Evolutionary conservation across 2,888 invertebrate genomes (phyloP), one percentile per base, ranked within the genome.

Genomic region (Sminthurides aquaticus): DNA sequence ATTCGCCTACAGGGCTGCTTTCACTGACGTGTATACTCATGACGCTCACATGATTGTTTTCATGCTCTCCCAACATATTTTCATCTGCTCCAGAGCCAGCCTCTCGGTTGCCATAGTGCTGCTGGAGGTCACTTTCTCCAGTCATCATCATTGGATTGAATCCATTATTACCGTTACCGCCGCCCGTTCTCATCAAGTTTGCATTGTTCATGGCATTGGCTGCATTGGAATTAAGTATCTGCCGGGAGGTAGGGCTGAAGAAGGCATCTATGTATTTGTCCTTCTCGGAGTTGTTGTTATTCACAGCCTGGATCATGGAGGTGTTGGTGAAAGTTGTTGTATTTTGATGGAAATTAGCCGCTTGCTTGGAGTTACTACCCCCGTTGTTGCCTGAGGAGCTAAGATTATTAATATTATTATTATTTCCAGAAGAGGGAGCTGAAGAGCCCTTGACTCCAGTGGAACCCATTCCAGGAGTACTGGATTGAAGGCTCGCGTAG

Each of bases 11-110:
- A 1, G 60, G 60, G 48, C 55, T 60, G 11, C 48, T 57, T n/a
- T 48, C 54, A 60, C 66, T 62, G 48, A 67, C 62, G 58, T 67
- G 67, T 49, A 69, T 67, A 52, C 60, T 67, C 69, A 69, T 69
- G 15, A 65, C 56, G 49, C 67, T 69, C 60, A 66, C 60, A 59
- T 66, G 65, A 48, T 65, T 69, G 22, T 62, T 62, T 48, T 64
- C n/a, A n/a, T n/a, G n/a, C n/a, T n/a, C n/a, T n/a, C n/a, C n/a
- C n/a, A n/a, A n/a, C n/a, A 57, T 34, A 61, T 67, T 59, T 48
- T 67, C 57, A 64, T 66, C 18, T 24, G 15, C 26, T 22, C 3
- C 2, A 18, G 11, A 11, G 11, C 24, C 24, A 5, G 8, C 11
- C n/a, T 52, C 24, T n/a, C 8, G 5, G 3, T 5, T 20, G 18